A percentile compares a stretch with the other conserved stretches of the same genome.
These are phyloP conservation scores for Atopsyche davidsoni DNA, from an alignment of 1,140 invertebrate genomes.

Conservation along the genomic window DNA sequence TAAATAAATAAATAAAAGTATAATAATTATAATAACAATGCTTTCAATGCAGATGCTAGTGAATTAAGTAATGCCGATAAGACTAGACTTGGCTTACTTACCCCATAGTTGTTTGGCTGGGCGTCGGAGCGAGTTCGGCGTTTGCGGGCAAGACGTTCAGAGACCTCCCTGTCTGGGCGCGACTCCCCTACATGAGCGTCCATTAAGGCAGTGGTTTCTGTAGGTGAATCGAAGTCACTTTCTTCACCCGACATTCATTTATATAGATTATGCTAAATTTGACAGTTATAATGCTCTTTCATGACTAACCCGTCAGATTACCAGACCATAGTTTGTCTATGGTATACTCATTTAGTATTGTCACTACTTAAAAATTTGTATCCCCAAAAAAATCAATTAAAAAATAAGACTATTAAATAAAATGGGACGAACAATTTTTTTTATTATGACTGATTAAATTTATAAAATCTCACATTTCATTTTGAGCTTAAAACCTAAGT, in stretches of 20 bases:
- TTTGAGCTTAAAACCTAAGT: too few species aligned
- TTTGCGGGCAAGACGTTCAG: conserved; percentile 42
- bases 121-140: conserved; percentile 39
- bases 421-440: not conserved
- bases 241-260: conserved; percentile 43
- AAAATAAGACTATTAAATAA: conserved; percentile 4
- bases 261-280: conserved; percentile 11
- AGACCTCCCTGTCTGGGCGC: conserved; percentile 42
- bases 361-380: too few species aligned
- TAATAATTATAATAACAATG: not conserved
- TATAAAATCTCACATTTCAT: not conserved
- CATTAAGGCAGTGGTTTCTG: conserved; percentile 73
- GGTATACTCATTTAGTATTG: too few species aligned
- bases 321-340: too few species aligned
- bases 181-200: conserved; percentile 65
- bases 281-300: conserved; percentile 9
- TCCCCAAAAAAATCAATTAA: too few species aligned
- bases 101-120: conserved; percentile 41
- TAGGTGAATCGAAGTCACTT: conserved; percentile 43
- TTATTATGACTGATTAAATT: not conserved
- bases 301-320: conserved; percentile 19
- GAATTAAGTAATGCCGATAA: conserved; percentile 25
- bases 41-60: not conserved
- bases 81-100: too few species aligned
- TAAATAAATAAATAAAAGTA: too few species aligned